Evolutionary conservation across 2,797 vertebrate genomes (phyloP).

Genomic region (Botia kubotai): DNA sequence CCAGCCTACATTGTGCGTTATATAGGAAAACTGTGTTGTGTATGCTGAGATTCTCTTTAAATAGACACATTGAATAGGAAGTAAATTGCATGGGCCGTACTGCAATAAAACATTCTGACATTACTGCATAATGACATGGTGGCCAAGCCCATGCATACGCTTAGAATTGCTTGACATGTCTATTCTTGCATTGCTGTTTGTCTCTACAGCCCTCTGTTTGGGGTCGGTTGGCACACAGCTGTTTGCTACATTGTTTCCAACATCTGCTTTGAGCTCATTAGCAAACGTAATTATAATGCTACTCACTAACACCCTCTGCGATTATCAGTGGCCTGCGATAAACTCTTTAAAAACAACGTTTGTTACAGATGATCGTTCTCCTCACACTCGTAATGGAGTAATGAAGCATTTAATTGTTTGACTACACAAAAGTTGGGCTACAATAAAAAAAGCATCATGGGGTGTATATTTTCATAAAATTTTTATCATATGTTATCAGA

Average conservation of each 20-base stretch:
- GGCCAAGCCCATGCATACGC: background rate
- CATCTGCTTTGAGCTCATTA: constrained; percentile 40
- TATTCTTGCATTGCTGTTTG: constrained; percentile 14
- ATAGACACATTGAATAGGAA: background rate
- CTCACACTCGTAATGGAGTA: background rate
- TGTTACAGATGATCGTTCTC: background rate
- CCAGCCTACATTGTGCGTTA: no score
- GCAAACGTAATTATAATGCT: constrained; percentile 9
- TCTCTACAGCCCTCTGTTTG: constrained; percentile 8
- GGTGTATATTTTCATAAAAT: no score
- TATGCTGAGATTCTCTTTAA: background rate
- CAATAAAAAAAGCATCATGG: background rate
- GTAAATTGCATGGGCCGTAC: background rate
- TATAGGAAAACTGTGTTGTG: background rate
- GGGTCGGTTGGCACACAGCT: constrained; percentile 33
- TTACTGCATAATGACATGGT: constrained; percentile 8
- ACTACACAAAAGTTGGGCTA: background rate
- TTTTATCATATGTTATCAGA: background rate
- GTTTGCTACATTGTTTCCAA: constrained; percentile 27
- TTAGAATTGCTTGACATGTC: constrained; percentile 4
- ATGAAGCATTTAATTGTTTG: constrained; percentile 27
- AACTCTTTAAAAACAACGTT: constrained; percentile 11
- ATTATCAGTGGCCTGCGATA: constrained; percentile 13
- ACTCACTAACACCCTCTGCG: constrained; percentile 8
- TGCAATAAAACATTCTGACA: background rate